A percentile compares a stretch with the other conserved stretches of the same genome.
Evolutionary conservation across 2,113 vertebrate species (phyloP).

Genomic region (Hippocampus guttulatus): DNA sequence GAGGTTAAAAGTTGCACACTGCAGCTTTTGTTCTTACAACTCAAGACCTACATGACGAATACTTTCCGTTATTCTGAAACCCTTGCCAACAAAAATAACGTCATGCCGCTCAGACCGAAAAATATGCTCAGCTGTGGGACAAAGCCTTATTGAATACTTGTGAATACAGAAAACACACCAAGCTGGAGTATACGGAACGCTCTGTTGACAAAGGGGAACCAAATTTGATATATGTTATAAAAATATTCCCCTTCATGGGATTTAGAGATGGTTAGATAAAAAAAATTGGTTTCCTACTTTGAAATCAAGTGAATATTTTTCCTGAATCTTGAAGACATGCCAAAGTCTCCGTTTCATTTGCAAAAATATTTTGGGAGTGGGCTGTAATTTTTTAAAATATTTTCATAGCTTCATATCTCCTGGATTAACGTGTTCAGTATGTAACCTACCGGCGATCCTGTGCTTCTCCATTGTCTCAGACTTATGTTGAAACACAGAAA

Average conservation of each 20-base stretch:
- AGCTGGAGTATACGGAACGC: slow-evolving; percentile 25
- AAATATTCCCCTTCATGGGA: slow-evolving; percentile 37
- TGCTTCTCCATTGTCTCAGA: slow-evolving; percentile 8
- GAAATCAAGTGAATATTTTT: slow-evolving; percentile 30
- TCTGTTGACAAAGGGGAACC: slow-evolving; percentile 23
- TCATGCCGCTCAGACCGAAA: slow-evolving; percentile 37
- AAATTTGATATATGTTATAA: slow-evolving; percentile 41
- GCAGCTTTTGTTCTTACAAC: slow-evolving; percentile 13
- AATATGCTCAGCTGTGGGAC: slow-evolving; percentile 27
- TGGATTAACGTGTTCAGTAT: background rate
- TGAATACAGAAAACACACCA: slow-evolving; percentile 12
- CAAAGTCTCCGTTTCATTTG: background rate
- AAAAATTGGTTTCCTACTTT: slow-evolving; percentile 36
- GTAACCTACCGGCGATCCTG: background rate
- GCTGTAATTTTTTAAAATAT: background rate
- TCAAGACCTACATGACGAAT: slow-evolving; percentile 30
- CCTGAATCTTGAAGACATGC: background rate
- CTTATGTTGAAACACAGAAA: slow-evolving; percentile 43
- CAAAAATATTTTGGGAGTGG: background rate
- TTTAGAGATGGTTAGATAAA: slow-evolving; percentile 52
- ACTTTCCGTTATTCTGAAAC: slow-evolving; percentile 30
- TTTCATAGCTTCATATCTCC: background rate
- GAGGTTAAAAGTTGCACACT: slow-evolving; percentile 16
- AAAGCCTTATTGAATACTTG: slow-evolving; percentile 23
- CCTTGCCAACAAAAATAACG: slow-evolving; percentile 46